Evolutionary conservation across 1,140 invertebrate genomes (phyloP), one percentile per base, ranked within the genome.

Genomic region (Drosophila sproati): DNA sequence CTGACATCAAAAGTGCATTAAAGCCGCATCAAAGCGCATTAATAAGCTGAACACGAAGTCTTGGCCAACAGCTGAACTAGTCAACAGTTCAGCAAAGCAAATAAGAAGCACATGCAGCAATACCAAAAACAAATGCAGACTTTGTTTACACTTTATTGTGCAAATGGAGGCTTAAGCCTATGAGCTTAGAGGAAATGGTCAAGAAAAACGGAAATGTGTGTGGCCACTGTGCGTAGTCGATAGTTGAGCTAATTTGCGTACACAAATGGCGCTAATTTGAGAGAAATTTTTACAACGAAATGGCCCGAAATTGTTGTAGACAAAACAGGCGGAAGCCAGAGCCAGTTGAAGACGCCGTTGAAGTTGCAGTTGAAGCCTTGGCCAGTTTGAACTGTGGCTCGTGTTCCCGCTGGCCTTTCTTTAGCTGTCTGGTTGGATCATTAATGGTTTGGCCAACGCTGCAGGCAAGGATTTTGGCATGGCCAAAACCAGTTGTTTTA

Each of bases 161-260:
- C 52, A 12, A 12, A 62, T 32, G 28, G 61, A 41, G 48, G 57
- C n/a, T 20, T 20, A 20, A 20, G 20, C 20, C 20, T 20, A 20
- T 20, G 29, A 55, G 79, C 61, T 54, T 37, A 80, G 8, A 61
- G 83, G 86, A 88, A 88, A 59, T 80, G 55, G 35, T 43, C 10
- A 51, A 32, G 10, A 35, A 54, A 70, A 64, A 39, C 61, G 79
- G 76, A 82, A 87, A 87, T 60, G 29, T 37, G 45, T 52, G 28
- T 48, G 62, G 66, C 56, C 45, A 63, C 59, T 52, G 77, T 89
- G 83, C 83, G 85, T 88, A 66, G 50, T 61, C 56, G 39, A 85
- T 63, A 73, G 70, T 83, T 80, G 72, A 78, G 71, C 73, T 73
- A 90, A 88, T 88, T 89, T 89, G 82, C 78, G 78, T 85, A 63